A percentile compares a stretch with the other conserved stretches of the same genome.
phyloP scores from a whole-genome alignment of 2,797 vertebrate genomes.

The Pachyuromys duprasi region DNA sequence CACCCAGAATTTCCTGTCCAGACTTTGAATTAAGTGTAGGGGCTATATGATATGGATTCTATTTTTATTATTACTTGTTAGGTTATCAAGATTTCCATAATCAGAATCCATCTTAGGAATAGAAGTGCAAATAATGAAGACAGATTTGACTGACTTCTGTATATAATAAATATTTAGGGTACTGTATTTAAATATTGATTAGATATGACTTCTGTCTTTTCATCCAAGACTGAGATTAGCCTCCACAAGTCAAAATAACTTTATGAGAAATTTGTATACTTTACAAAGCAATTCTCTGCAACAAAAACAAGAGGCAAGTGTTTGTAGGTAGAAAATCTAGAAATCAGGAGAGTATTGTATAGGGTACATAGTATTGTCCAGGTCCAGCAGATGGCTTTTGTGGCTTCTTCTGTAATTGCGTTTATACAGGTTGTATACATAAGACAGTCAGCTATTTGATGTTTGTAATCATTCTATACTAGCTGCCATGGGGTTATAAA shows the following conservation, averaged over 20 bases:
- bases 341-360: neutral
- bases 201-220: conserved; percentile 54
- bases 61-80: conserved; percentile 41
- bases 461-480: conserved; percentile 14
- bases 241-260: conserved; percentile 40
- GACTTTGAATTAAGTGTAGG: conserved; percentile 53
- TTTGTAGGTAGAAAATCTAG: conserved; percentile 18
- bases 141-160: conserved; percentile 60
- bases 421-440: conserved; percentile 24
- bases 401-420: conserved; percentile 49
- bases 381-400: conserved; percentile 20
- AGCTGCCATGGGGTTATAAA: conserved; percentile 36
- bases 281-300: conserved; percentile 56
- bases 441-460: conserved; percentile 47
- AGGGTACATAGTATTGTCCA: neutral
- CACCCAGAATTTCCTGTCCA: conserved; percentile 50
- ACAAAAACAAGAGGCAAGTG: conserved; percentile 36
- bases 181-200: conserved; percentile 60
- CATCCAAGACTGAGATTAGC: conserved; percentile 39
- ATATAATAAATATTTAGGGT: conserved; percentile 38
- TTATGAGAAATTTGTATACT: conserved; percentile 26
- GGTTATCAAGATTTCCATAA: conserved; percentile 24
- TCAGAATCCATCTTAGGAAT: conserved; percentile 34
- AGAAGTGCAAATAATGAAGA: conserved; percentile 48
- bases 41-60: conserved; percentile 50